These are phyloP conservation scores for Blastobasis adustella DNA, from an alignment of 2,888 invertebrate genomes.

Conservation along the genomic window DNA sequence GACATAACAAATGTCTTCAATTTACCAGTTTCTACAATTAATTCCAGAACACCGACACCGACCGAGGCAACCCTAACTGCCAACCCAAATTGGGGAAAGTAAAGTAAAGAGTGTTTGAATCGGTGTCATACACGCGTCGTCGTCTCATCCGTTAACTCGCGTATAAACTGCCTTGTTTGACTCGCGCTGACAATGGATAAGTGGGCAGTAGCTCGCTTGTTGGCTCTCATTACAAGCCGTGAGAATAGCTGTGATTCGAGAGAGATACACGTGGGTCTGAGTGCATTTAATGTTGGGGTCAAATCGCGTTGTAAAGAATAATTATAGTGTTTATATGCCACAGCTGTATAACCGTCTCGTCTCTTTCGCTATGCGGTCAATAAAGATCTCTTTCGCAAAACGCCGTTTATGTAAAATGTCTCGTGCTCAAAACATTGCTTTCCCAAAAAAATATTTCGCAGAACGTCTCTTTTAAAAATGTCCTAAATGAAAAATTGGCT, in stretches of 20 bases:
- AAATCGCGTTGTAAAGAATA: no score
- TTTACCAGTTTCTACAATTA: no score
- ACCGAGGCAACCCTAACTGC: constrained; percentile 24
- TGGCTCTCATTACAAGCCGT: constrained; percentile 23
- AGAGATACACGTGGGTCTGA: neutral
- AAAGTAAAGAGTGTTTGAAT: constrained; percentile 27
- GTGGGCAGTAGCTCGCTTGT: constrained; percentile 25
- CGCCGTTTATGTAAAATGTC: no score
- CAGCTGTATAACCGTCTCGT: no score
- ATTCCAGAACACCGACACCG: neutral
- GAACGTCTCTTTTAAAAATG: no score
- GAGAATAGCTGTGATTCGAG: constrained; percentile 15
- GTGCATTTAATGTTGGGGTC: neutral
- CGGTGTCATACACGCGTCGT: constrained; percentile 28
- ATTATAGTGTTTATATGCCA: no score
- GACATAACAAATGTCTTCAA: neutral
- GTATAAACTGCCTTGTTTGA: constrained; percentile 29
- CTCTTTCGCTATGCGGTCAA: no score
- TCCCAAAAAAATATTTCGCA: no score
- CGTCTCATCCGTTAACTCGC: constrained; percentile 21
- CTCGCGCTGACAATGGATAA: constrained; percentile 32
- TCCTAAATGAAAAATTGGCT: no score
- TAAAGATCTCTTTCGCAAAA: no score
- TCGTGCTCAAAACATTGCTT: no score
- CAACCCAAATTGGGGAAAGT: constrained; percentile 31